Conservation (phyloP, 2,797 vertebrate genomes). For the Coreius guichenoti region DNA sequence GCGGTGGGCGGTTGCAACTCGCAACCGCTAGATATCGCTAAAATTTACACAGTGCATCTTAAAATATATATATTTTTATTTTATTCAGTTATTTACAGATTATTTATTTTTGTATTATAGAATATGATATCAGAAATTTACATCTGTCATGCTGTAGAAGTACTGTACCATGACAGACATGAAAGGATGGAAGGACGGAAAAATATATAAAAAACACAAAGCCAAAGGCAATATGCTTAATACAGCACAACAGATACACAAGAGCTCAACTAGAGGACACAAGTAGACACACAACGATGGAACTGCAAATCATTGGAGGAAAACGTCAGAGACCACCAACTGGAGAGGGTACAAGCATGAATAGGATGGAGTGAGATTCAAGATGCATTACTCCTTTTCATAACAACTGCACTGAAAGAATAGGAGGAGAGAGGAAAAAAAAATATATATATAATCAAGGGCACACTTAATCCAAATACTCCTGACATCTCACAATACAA, state of each 20-base stretch:
- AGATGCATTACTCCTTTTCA: slow-evolving; percentile 10
- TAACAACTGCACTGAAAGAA: background rate
- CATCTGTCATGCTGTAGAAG: background rate
- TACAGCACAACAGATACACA: slow-evolving; percentile 16
- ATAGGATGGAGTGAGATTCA: background rate
- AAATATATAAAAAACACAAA: background rate
- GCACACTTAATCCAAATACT: slow-evolving; percentile 52
- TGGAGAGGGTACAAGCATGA: background rate
- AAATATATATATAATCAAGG: slow-evolving; percentile 46
- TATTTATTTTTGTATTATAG: background rate
- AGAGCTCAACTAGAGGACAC: slow-evolving; percentile 13
- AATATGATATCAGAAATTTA: background rate
- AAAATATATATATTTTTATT: too few species aligned
- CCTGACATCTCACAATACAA: slow-evolving; percentile 13
- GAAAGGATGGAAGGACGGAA: background rate
- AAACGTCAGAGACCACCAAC: slow-evolving; percentile 3
- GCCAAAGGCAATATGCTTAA: slow-evolving; percentile 13
- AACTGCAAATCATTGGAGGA: slow-evolving; percentile 17
- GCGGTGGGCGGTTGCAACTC: too few species aligned
- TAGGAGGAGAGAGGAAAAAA: background rate
- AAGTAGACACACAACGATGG: background rate
- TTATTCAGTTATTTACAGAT: background rate
- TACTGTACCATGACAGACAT: background rate
- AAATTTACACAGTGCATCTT: too few species aligned
- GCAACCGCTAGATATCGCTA: too few species aligned